Evolutionary conservation across 2,113 vertebrate species (phyloP), one percentile per base, ranked within the genome.

Genomic region (Bufo gargarizans): DNA sequence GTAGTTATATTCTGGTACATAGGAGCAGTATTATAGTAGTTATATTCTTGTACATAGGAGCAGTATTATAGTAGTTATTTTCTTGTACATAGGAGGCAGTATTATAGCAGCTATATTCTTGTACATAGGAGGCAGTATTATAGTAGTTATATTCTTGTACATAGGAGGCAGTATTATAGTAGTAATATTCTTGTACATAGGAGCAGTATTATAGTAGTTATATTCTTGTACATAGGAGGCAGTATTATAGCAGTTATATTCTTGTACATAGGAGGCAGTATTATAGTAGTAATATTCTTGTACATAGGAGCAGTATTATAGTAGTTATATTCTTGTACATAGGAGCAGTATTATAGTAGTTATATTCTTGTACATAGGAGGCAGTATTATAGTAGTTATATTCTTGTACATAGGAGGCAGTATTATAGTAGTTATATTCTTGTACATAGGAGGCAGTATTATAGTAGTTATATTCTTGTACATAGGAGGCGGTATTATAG

Each of bases 81-180:
- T 33, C 69, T 5, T 43, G 69, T 72, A 72, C 33, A 72, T 72
- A 72, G 69, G 69, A 16, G 22, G 43, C 43, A 74, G 71, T 74
- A 74, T 74, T 74, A 47, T 74, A 74, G 71, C 47, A 74, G 71
- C 6, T 74, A 74, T 74, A 74, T 45, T 74, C 71, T 74, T 43
- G 69, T 71, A 71, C 4, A 43, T 71, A 13, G 69, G 69, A 65
- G 65, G 22, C 69, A 71, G 69, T 71, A 71, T 71, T 71, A 71
- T 71, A 71, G 69, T 71, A 43, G 69, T 71, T 71, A 71, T 71
- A 71, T 71, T 43, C 69, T 71, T 71, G 69, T 71, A 71, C 12
- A 71, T 71, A 71, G 69, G 69, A 5, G 67, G 6, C 16, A 61
- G 14, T 17, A 61, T 61, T 61, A 16, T n/a, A n/a, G 63, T 65